A percentile compares a stretch with the other conserved stretches of the same genome.
phyloP scores from a whole-genome alignment of 2,888 invertebrate genomes.

The Rhamphomyia laevipes region DNA sequence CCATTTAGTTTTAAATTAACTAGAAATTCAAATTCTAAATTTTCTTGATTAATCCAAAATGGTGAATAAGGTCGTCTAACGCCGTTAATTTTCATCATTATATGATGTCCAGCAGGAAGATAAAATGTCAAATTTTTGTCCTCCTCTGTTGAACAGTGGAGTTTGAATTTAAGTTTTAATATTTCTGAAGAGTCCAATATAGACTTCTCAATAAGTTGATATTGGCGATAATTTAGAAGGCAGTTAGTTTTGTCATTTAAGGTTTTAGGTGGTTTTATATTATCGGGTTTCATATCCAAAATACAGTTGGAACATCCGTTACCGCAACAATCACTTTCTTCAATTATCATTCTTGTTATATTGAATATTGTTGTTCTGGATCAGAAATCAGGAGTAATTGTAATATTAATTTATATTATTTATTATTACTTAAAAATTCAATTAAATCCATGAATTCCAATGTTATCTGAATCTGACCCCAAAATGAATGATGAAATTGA shows the following conservation, averaged over 20 bases:
- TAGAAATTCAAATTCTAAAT: conserved; percentile 44
- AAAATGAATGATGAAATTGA: no score
- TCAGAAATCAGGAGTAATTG: no score
- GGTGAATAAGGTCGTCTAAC: conserved; percentile 33
- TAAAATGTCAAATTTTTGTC: conserved; percentile 4
- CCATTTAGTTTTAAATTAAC: conserved; percentile 49
- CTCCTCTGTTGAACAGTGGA: neutral
- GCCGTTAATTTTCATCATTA: conserved; percentile 7
- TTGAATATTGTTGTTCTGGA: no score
- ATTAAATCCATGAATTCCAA: no score
- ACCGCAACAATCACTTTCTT: conserved; percentile 30
- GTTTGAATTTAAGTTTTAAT: neutral
- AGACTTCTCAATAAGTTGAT: neutral
- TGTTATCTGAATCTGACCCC: no score
- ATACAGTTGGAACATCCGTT: conserved; percentile 36
- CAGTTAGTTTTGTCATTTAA: neutral
- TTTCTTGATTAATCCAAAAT: conserved; percentile 24
- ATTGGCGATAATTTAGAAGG: neutral
- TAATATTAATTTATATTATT: no score
- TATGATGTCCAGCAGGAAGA: neutral
- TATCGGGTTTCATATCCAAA: conserved; percentile 22
- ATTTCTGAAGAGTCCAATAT: neutral
- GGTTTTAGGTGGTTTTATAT: no score
- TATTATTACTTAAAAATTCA: no score
- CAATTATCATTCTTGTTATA: no score